Base-by-base conservation (phyloP, 2,888 invertebrate species). In the Volucella inflata region DNA sequence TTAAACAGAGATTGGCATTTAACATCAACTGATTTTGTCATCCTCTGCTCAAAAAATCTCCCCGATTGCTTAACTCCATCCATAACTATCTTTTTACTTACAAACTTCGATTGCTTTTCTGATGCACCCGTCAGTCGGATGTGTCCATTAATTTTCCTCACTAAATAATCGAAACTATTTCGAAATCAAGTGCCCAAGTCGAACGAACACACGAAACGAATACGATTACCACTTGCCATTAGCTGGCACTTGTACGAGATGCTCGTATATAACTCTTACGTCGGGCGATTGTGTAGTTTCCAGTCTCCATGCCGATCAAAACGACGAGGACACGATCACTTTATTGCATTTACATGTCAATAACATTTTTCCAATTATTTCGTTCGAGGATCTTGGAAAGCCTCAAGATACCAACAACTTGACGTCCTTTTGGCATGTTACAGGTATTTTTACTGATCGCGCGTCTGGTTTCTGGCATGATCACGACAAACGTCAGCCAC, bases 301-400 rank as follows among this genome's bases (percentile, higher is more conserved):
- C 6, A 30, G 30, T 30, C 6, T 6, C 38, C 17, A 9, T 11
- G 2, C 9, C 4, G 11, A 46, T 70, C 59, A 30, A 65, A 82
- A 78, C 38, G 42, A 42, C 62, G 12, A 76, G 53, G 81, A 81
- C 80, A 85, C 81, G 85, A 85, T 62, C 72, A 59, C 76, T 72
- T 76, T 57, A 81, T 68, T 72, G 81, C 71, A 81, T 81, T 85
- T 77, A 81, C 85, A 85, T 67, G 81, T 85, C 81, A 77, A 77
- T 81, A 77, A 77, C 81, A 77, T 81, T 81, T 80, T 80, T 64
- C 74, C 83, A 83, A 83, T 83, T 83, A 83, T 79, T 83, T 78
- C 74, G 59, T 65, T 42, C 21, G 51, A 44, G 42, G 50, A 53
- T 40, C 10, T 21, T 40, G 3, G 21, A 36, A 50, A 57, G 50